These are phyloP conservation scores for Hypotaenidia philippensis DNA, from an alignment of 2,797 vertebrate species.

Conservation along the genomic window DNA sequence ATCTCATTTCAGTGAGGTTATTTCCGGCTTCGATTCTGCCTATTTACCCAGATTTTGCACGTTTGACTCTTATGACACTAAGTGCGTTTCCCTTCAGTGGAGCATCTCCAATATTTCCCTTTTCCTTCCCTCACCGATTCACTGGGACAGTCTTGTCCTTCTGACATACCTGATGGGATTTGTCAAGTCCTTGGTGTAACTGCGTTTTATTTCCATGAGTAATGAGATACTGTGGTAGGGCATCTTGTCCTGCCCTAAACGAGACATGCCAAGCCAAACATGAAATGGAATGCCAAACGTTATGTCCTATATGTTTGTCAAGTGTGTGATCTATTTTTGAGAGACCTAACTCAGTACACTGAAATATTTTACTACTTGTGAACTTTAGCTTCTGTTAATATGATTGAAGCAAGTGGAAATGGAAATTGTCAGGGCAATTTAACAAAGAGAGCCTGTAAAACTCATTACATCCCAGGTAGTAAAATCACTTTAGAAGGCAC, in stretches of 20 bases:
- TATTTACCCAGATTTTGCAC: not conserved
- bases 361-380: slow-evolving; percentile 81
- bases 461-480: slow-evolving; percentile 81
- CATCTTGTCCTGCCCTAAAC: slow-evolving; percentile 47
- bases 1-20: not conserved
- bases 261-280: slow-evolving; percentile 68
- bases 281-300: slow-evolving; percentile 63
- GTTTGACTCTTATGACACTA: not conserved
- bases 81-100: not conserved
- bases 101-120: not conserved
- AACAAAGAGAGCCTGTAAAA: slow-evolving; percentile 83
- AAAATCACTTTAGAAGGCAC: slow-evolving; percentile 80
- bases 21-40: not conserved
- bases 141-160: not conserved
- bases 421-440: slow-evolving; percentile 88
- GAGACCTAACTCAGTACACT: slow-evolving; percentile 63
- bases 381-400: slow-evolving; percentile 84
- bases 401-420: slow-evolving; percentile 88
- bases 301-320: slow-evolving; percentile 68
- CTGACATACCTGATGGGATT: slow-evolving; percentile 29
- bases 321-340: slow-evolving; percentile 75
- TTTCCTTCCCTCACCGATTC: not conserved
- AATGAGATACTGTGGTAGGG: slow-evolving; percentile 42
- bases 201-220: slow-evolving; percentile 62
- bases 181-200: slow-evolving; percentile 40